Evolutionary conservation across 2,797 vertebrate species (phyloP).

Genomic region (Epinephelus malabaricus): DNA sequence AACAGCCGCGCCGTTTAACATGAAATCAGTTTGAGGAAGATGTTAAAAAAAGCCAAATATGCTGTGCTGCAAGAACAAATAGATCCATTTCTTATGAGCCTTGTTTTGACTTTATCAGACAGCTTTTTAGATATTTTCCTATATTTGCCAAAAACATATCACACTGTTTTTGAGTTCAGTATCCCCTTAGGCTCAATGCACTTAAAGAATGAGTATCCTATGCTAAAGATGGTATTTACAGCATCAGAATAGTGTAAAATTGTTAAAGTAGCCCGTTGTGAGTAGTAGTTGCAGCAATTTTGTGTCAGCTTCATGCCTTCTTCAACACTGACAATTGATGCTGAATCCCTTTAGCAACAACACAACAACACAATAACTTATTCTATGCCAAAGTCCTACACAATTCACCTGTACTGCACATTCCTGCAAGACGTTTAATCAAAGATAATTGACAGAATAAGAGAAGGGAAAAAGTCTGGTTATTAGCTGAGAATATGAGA

Average conservation of each 20-base stretch:
- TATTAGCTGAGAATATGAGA: conserved; percentile 56
- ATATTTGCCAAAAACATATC: background rate
- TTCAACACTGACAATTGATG: conserved; percentile 20
- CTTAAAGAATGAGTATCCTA: conserved; percentile 35
- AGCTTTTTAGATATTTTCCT: background rate
- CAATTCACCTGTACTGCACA: conserved; percentile 30
- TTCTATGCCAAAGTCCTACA: conserved; percentile 8
- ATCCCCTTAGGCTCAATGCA: conserved; percentile 1
- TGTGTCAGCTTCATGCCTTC: conserved; percentile 36
- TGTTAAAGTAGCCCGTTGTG: conserved; percentile 35
- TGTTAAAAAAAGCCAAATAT: conserved; percentile 1
- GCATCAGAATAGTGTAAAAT: conserved; percentile 39
- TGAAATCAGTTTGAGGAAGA: conserved; percentile 31
- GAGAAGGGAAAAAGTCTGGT: conserved; percentile 16
- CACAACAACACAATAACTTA: conserved; percentile 32
- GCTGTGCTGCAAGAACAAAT: conserved; percentile 22
- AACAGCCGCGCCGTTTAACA: conserved; percentile 14
- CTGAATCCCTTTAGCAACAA: conserved; percentile 39
- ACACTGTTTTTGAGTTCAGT: conserved; percentile 2
- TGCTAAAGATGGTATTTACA: conserved; percentile 38
- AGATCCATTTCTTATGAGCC: conserved; percentile 1
- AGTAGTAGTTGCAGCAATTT: conserved; percentile 28
- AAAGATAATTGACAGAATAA: conserved; percentile 44
- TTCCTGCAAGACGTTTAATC: conserved; percentile 34
- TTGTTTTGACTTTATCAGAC: conserved; percentile 1